Conservation (phyloP, 2,888 invertebrate genomes). For the Hofmannophila pseudospretella region DNA sequence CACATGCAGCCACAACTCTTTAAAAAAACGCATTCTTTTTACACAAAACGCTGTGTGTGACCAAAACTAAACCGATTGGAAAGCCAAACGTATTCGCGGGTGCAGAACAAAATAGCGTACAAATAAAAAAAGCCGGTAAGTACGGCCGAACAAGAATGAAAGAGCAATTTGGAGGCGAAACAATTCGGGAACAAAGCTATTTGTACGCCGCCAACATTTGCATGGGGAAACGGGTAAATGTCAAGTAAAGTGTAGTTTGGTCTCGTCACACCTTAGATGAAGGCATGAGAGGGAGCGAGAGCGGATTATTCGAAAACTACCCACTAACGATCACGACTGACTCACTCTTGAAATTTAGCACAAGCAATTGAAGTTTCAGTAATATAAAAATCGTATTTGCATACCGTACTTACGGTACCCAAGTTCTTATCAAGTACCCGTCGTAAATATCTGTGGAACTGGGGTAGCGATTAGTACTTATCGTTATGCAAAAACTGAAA, state of each 20-base stretch:
- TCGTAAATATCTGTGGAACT: too few relatives aligned
- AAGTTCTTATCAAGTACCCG: too few relatives aligned
- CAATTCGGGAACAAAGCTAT: slow-evolving; percentile 34
- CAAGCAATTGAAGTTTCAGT: too few relatives aligned
- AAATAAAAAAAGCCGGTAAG: slow-evolving; percentile 17
- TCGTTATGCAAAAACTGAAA: too few relatives aligned
- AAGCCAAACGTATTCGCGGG: slow-evolving; percentile 11
- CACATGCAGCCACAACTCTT: too few relatives aligned
- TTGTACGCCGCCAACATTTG: slow-evolving; percentile 38
- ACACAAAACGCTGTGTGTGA: neutral
- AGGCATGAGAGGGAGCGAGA: slow-evolving; percentile 8
- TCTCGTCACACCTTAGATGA: slow-evolving; percentile 13
- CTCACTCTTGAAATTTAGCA: too few relatives aligned
- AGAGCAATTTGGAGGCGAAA: slow-evolving; percentile 26
- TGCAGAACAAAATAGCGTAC: slow-evolving; percentile 10
- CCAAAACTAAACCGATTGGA: slow-evolving; percentile 9
- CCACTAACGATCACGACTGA: too few relatives aligned
- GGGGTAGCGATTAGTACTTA: too few relatives aligned
- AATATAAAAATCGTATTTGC: too few relatives aligned
- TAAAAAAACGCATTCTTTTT: too few relatives aligned
- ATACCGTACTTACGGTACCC: too few relatives aligned
- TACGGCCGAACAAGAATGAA: slow-evolving; percentile 24
- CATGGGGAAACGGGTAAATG: slow-evolving; percentile 34
- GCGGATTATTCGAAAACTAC: neutral
- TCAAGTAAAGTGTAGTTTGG: slow-evolving; percentile 32